Evolutionary conservation across 1,140 invertebrate species (phyloP).

Genomic region (Drosophila rhopaloa): DNA sequence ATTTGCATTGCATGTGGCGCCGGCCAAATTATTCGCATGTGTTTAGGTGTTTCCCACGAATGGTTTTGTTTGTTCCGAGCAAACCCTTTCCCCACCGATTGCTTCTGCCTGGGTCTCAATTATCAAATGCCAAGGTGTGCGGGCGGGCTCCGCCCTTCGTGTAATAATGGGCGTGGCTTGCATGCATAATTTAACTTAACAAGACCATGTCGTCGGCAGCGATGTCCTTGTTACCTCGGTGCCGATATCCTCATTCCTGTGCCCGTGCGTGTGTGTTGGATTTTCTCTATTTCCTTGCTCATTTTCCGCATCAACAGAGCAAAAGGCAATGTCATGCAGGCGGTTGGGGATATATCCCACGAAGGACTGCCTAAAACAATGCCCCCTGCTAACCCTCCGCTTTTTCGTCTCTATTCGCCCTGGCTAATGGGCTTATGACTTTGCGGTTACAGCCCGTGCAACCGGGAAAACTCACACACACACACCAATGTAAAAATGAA

Average conservation of each 20-base stretch:
- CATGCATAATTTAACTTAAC: conserved; percentile 81
- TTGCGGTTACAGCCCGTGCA: conserved; percentile 64
- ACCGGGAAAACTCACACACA: conserved; percentile 30
- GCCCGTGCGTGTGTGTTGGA: conserved; percentile 25
- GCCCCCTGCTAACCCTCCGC: conserved; percentile 17
- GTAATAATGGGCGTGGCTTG: conserved; percentile 53
- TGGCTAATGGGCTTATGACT: conserved; percentile 79
- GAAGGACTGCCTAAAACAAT: conserved; percentile 60
- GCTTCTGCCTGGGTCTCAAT: conserved; percentile 35
- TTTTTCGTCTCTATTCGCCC: neutral
- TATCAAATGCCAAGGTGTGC: conserved; percentile 53
- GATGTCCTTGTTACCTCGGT: conserved; percentile 58
- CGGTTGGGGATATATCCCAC: conserved; percentile 21
- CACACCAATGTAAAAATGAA: conserved; percentile 19
- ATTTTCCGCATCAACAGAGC: conserved; percentile 78
- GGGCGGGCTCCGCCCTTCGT: conserved; percentile 17
- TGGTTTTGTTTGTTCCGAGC: conserved; percentile 23
- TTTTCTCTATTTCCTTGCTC: conserved; percentile 70
- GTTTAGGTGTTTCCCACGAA: conserved; percentile 16
- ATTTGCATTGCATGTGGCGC: conserved; percentile 20
- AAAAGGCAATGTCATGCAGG: conserved; percentile 62
- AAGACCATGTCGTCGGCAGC: conserved; percentile 67
- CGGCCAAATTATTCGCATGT: conserved; percentile 5
- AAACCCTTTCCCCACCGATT: conserved; percentile 13
- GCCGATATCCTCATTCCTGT: conserved; percentile 34